Conservation (phyloP, 2,888 invertebrate genomes). For the Xestia rhomboidea region DNA sequence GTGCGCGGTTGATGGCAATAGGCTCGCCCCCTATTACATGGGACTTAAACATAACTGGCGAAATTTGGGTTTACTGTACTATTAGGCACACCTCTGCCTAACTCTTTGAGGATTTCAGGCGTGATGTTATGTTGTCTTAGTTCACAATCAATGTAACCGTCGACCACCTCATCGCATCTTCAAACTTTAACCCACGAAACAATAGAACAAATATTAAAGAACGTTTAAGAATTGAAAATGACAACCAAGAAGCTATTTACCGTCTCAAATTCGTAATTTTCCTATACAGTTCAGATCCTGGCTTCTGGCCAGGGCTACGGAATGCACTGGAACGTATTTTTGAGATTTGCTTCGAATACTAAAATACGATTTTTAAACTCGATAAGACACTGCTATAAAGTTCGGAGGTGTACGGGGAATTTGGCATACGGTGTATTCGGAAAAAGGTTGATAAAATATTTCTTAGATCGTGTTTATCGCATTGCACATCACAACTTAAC, state of each 20-base stretch:
- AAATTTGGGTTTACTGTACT: too few relatives aligned
- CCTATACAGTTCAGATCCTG: constrained; percentile 44
- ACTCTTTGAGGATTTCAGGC: too few relatives aligned
- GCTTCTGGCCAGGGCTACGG: constrained; percentile 43
- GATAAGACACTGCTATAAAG: constrained; percentile 35
- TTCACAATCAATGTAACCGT: not conserved
- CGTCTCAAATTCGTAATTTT: constrained; percentile 44
- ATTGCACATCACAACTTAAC: not conserved
- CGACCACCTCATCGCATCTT: not conserved
- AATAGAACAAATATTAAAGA: too few relatives aligned
- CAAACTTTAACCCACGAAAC: not conserved
- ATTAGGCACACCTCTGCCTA: too few relatives aligned
- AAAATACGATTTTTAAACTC: constrained; percentile 46
- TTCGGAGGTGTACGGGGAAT: constrained; percentile 4
- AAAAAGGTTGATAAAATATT: constrained; percentile 27
- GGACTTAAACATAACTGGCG: too few relatives aligned
- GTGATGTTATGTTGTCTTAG: not conserved
- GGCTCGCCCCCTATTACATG: too few relatives aligned
- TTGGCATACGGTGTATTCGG: not conserved
- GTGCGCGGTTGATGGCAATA: too few relatives aligned
- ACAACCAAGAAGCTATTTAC: constrained; percentile 40
- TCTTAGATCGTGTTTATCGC: not conserved
- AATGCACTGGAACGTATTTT: constrained; percentile 37
- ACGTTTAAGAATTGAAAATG: constrained; percentile 47
- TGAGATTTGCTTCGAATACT: constrained; percentile 45